These are phyloP conservation scores for Pongo pygmaeus DNA, from an alignment of 2,113 vertebrate genomes.

Conservation along the genomic window DNA sequence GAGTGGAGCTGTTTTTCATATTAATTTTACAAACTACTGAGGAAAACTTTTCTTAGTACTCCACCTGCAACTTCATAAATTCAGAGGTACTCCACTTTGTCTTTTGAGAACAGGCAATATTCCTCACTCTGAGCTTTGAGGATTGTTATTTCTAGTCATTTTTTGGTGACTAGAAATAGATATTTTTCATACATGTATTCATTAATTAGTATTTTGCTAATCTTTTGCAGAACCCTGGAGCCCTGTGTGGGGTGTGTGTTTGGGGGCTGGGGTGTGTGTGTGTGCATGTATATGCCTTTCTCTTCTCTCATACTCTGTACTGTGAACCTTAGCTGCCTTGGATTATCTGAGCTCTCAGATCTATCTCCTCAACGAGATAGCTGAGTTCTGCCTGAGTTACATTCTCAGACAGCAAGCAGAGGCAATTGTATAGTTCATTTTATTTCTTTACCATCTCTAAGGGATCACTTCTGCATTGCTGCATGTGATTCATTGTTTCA, in stretches of 20 bases:
- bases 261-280: neutral
- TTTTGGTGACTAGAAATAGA: neutral
- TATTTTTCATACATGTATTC: neutral
- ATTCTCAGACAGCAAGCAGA: neutral
- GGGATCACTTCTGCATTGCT: neutral
- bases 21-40: neutral
- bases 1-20: neutral
- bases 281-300: rapidly evolving
- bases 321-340: neutral
- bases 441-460: neutral
- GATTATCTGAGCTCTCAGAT: neutral
- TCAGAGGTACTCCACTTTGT: neutral
- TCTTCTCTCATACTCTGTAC: neutral
- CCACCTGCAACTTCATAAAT: neutral
- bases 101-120: neutral
- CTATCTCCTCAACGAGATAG: neutral
- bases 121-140: neutral
- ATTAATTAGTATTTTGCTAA: neutral
- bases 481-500: neutral
- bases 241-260: neutral
- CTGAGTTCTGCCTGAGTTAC: neutral
- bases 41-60: neutral
- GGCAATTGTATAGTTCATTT: neutral
- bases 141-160: neutral
- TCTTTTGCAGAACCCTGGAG: neutral